A percentile compares a stretch with the other conserved stretches of the same genome.
phyloP scores from a whole-genome alignment of 2,888 invertebrate genomes.

The Pseudanteris insignis region DNA sequence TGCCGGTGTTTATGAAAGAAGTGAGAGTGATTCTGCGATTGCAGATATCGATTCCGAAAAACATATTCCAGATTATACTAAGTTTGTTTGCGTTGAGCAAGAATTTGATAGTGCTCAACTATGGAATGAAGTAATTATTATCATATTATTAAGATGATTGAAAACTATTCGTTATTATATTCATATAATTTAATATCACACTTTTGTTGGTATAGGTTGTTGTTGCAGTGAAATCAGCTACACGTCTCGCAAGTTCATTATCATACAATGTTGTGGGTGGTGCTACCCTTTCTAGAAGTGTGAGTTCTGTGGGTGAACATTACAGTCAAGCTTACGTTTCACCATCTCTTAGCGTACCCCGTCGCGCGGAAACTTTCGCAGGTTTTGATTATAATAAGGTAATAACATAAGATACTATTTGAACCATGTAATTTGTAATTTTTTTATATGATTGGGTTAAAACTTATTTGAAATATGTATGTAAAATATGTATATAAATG shows the following conservation, averaged over 20 bases:
- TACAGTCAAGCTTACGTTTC: constrained; percentile 87
- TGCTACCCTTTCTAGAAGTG: constrained; percentile 85
- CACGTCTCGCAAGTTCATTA: constrained; percentile 77
- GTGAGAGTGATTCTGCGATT: constrained; percentile 53
- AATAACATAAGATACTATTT: no score
- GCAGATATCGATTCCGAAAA: constrained; percentile 50
- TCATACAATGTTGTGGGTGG: constrained; percentile 76
- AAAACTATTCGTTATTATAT: no score
- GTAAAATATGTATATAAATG: no score
- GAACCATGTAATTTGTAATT: no score
- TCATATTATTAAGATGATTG: background rate
- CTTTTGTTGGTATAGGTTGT: constrained; percentile 60
- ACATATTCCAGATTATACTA: constrained; percentile 75
- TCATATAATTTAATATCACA: no score
- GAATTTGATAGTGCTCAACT: constrained; percentile 77
- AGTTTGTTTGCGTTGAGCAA: constrained; percentile 77
- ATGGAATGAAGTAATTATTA: constrained; percentile 78
- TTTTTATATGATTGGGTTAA: no score
- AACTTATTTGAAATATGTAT: no score
- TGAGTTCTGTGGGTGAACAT: constrained; percentile 93
- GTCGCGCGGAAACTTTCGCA: constrained; percentile 96
- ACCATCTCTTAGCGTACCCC: constrained; percentile 79
- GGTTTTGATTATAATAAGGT: no score
- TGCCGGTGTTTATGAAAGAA: constrained; percentile 68
- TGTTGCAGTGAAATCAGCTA: constrained; percentile 73